Evolutionary conservation across 2,113 vertebrate genomes (phyloP), one percentile per base, ranked within the genome.

Genomic region (Aegotheles bennettii): DNA sequence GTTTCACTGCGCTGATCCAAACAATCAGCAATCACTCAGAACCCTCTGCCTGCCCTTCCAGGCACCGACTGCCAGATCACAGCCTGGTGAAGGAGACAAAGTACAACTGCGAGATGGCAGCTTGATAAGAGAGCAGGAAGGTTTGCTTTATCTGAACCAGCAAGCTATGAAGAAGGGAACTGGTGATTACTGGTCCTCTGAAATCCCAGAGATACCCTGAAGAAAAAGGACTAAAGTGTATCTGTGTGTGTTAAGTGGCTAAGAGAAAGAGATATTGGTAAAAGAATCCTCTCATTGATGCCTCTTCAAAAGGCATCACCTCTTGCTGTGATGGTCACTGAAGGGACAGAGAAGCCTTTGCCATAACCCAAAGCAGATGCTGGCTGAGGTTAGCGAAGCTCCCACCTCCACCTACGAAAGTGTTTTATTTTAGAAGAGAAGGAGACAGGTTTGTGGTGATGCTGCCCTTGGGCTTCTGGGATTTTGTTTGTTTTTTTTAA

Each of bases 401-500:
- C 45, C 63, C 86, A 45, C 71, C 78, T 94, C 85, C 53, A 36
- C 26, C 35, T 10, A 71, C 13, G 65, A 10, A 65, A 60, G 17
- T 4, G 26, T 17, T 11, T 21, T 56, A 33, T 81, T 89, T 79
- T 13, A 61, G 43, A 90, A 88, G 26, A 60, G 84, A 59, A 84
- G 74, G 43, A 95, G 73, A 63, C 64, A 26, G 57, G 87, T 86
- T 87, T 89, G 73, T 76, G 73, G 20, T 59, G 78, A 86, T 80
- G 74, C 29, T 93, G 60, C 67, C 84, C 77, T 94, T 80, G 45
- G 90, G 83, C 94, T 95, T 90, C 53, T 80, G 59, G 73, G 93
- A 93, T 92, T 94, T 95, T 96, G 92, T 92, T 90, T 96, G 76
- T 94, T 95, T 94, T 84, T 91, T 93, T 87, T 42, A 82, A 96